A percentile compares a stretch with the other conserved stretches of the same genome.
These are phyloP conservation scores for Rhabdophis nuchalis DNA, from an alignment of 2,797 vertebrate genomes.

Conservation along the genomic window DNA sequence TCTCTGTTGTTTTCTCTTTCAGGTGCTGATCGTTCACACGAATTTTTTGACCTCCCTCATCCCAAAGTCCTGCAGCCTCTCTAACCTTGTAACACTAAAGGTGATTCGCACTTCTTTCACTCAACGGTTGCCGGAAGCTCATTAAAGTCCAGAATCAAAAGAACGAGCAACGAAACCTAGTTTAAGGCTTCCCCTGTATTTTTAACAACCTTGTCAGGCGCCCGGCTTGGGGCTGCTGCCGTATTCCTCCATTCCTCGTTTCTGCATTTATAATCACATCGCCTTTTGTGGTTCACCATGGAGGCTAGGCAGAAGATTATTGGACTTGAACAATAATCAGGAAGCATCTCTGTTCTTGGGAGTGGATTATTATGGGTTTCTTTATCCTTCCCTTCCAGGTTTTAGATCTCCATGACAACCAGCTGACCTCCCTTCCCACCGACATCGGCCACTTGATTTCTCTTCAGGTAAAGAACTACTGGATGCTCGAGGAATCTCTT, in stretches of 20 bases:
- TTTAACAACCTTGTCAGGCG: not conserved
- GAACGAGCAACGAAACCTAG: not conserved
- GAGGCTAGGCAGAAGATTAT: not conserved
- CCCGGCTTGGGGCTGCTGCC: not conserved
- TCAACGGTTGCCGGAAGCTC: no score
- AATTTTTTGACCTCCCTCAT: constrained; percentile 82
- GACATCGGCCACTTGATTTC: constrained; percentile 81
- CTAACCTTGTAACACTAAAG: constrained; percentile 82
- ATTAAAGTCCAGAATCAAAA: no score
- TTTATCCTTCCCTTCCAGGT: constrained; percentile 72
- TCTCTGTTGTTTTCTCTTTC: constrained; percentile 10
- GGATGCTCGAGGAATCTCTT: no score
- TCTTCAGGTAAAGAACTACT: constrained; percentile 79
- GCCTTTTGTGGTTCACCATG: not conserved
- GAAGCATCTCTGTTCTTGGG: not conserved
- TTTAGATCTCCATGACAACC: constrained; percentile 90
- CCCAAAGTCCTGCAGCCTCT: constrained; percentile 84
- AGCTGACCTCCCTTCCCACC: constrained; percentile 80
- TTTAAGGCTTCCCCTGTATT: not conserved
- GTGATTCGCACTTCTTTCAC: constrained; percentile 61
- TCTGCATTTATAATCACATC: not conserved
- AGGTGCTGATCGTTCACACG: constrained; percentile 90
- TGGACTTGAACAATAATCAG: not conserved
- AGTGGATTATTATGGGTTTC: not conserved
- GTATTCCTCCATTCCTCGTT: not conserved